Percentiles rank a stretch among this genome's conserved stretches.
Evolutionary conservation across 2,113 vertebrate genomes (phyloP).

Genomic region (Chitala chitala): DNA sequence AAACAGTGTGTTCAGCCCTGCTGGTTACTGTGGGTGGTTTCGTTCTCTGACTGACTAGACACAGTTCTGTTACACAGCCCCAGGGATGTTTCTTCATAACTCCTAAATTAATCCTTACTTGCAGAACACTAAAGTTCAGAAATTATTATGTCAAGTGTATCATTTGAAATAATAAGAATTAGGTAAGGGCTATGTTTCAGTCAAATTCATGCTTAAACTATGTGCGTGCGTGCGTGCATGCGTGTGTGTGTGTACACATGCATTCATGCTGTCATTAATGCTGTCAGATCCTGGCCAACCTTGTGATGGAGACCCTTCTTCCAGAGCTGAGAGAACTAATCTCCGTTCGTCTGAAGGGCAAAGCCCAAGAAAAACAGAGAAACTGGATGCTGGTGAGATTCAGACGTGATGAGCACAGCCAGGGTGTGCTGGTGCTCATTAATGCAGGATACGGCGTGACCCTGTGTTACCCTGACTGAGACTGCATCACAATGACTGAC

Average conservation of each 20-base stretch:
- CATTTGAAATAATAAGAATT: too few relatives aligned
- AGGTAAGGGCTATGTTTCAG: too few relatives aligned
- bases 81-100: too few relatives aligned
- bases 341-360: constrained; percentile 79
- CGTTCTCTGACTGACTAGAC: not conserved
- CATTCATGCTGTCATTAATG: too few relatives aligned
- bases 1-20: too few relatives aligned
- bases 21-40: not conserved
- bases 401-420: not conserved
- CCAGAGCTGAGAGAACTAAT: constrained; percentile 77
- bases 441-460: too few relatives aligned
- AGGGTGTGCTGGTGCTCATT: not conserved
- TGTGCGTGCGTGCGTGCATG: not conserved
- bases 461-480: too few relatives aligned
- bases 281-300: constrained; percentile 80
- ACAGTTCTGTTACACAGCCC: not conserved
- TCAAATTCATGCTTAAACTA: not conserved
- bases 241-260: not conserved
- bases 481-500: too few relatives aligned
- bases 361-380: constrained; percentile 76
- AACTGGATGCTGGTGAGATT: constrained; percentile 81
- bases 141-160: too few relatives aligned
- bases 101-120: too few relatives aligned
- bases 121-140: too few relatives aligned
- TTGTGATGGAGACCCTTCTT: constrained; percentile 88